Base-by-base conservation (phyloP, 2,113 vertebrate genomes). In the Donacobius atricapilla region DNA sequence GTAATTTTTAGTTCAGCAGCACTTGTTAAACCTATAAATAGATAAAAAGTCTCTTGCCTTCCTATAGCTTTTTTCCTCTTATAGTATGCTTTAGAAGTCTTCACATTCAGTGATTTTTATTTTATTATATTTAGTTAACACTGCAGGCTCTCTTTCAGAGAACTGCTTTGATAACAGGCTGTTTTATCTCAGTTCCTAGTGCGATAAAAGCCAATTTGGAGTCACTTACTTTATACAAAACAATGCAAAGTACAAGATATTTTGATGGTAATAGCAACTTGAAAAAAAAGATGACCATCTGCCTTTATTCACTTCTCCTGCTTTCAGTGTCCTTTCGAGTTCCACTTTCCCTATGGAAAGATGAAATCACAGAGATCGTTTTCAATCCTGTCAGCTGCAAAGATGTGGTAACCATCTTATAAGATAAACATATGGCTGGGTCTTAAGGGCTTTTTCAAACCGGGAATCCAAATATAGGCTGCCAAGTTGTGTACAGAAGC, bases 41-140 rank as follows among this genome's bases (percentile, higher is more conserved):
- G 89, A 81, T 92, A 93, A 94, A 96, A 83, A 80, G 35, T 56
- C 87, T 79, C 77, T 94, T 78, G 60, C 86, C 80, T 87, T 92
- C 68, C 73, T 85, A 20, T 44, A n/a, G 44, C 44, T 45, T 94
- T 87, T 60, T 91, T 72, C 42, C 50, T 76, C 70, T 85, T 77
- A 63, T 5, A 42, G n/a, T 44, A 21, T 60, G 71, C 50, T 64
- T 79, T 70, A 75, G 76, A 92, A 94, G 48, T 82, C 60, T 95
- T 93, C 53, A 40, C 60, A 57, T 96, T 88, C 83, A 24, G 53
- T 95, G 61, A 75, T 84, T 93, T 97, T 94, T 96, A 85, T 95
- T 96, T 93, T 84, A 93, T 92, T 94, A 66, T 86, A 92, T 94
- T 91, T 94, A 89, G 68, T 83, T 91, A 57, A 76, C 77, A 92